Evolutionary conservation across 2,113 vertebrate species (phyloP), one percentile per base, ranked within the genome.

Genomic region (Mandrillus leucophaeus): DNA sequence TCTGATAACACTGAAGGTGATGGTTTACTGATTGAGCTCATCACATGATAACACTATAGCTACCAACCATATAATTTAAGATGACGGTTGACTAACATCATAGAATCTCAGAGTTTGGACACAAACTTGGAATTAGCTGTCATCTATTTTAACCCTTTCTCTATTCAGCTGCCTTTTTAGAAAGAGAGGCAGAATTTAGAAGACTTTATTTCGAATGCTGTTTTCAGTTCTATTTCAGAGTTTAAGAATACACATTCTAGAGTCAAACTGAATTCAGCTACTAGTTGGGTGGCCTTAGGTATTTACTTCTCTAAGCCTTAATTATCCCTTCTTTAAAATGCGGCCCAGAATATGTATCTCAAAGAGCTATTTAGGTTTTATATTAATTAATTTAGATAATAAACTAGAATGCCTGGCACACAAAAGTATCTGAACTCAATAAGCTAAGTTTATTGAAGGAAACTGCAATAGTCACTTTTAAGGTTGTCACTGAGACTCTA

Each of bases 41-140:
- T 92, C 76, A 72, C 50, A 68, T 52, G 48, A 48, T 80, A 92
- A 66, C 32, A 83, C 30, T 61, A 66, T 22, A 94, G 59, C n/a
- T 89, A 75, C 73, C 25, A 78, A 82, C n/a, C 40, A 73, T 78
- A 57, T 95, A 92, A 97, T 81, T 76, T 92, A 86, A 66, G 72
- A 87, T 93, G 88, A 94, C 35, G 75, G 3, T 73, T 66, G 64
- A 66, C 57, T 95, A 96, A 72, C 59, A 88, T 90, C 45, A 59
- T 23, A 93, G 78, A 75, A 76, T 70, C 84, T 87, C 61, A 95
- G 61, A 75, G 48, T 90, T 80, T 95, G 64, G 75, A 97, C 55
- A 95, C 84, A 95, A 93, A 97, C 50, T 90, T 87, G 80, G 70
- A 95, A 96, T 94, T 93, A 95, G 38, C 38, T 90, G n/a, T 64